phyloP scores from a whole-genome alignment of 2,797 vertebrate genomes.

The Pitangus sulphuratus region DNA sequence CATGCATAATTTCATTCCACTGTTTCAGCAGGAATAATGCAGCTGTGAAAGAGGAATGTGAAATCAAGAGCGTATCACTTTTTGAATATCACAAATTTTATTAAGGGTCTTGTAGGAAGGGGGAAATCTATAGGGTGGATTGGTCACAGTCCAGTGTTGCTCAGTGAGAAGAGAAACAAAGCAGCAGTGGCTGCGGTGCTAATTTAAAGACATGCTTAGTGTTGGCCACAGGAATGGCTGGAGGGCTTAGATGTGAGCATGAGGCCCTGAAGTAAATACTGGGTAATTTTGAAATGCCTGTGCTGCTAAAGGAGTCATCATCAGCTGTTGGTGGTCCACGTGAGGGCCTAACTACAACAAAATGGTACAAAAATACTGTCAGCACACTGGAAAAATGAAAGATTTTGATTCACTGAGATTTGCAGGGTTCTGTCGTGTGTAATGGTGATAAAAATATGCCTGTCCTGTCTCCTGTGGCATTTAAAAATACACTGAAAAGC shows the following conservation, averaged over 20 bases:
- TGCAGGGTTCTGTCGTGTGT: not conserved
- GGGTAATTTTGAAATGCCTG: not conserved
- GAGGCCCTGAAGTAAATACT: not conserved
- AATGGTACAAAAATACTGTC: not conserved
- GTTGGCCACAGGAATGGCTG: not conserved
- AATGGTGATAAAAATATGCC: rapidly evolving
- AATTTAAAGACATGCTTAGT: not conserved
- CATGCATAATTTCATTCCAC: conserved; percentile 20
- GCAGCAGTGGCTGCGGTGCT: not conserved
- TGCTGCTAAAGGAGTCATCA: not conserved
- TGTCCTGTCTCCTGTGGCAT: not conserved
- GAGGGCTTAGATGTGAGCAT: not conserved
- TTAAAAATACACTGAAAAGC: not conserved
- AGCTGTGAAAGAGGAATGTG: conserved; percentile 16
- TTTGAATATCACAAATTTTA: not conserved
- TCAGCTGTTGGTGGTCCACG: not conserved
- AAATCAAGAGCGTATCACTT: not conserved
- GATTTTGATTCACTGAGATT: not conserved
- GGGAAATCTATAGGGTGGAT: not conserved
- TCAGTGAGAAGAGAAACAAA: not conserved
- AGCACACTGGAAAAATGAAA: not conserved
- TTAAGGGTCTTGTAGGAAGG: not conserved
- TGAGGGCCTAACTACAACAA: not conserved
- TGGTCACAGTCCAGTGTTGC: not conserved
- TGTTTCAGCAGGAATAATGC: conserved; percentile 31